Evolutionary conservation across 2,797 vertebrate species (phyloP).

Genomic region (Saxicola maurus): DNA sequence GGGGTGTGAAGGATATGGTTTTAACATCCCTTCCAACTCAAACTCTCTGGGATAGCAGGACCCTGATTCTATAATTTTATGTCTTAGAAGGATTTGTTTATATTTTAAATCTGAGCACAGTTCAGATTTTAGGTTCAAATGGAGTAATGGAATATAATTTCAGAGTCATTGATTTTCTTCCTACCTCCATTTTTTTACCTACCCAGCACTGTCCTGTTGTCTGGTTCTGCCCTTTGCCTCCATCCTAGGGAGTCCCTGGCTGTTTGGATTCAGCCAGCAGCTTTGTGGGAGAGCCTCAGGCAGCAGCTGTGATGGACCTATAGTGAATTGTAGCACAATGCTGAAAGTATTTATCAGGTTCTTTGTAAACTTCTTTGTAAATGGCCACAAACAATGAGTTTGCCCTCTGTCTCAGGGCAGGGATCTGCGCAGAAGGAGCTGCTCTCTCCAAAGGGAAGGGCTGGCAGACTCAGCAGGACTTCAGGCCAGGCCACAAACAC

Average conservation of each 20-base stretch:
- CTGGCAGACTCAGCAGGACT: background rate
- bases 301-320: background rate
- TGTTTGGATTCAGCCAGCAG: background rate
- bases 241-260: accelerated
- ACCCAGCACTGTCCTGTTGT: background rate
- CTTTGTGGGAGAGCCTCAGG: background rate
- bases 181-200: background rate
- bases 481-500: background rate
- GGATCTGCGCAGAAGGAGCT: background rate
- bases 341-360: background rate
- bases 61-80: background rate
- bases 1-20: too few relatives aligned
- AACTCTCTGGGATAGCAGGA: background rate
- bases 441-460: background rate
- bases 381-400: background rate
- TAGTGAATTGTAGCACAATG: background rate
- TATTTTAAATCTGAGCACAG: background rate
- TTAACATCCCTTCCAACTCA: background rate
- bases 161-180: accelerated
- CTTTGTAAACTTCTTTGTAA: background rate
- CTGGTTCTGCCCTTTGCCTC: background rate
- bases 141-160: background rate
- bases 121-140: background rate
- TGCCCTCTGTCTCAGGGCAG: background rate
- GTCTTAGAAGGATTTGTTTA: background rate